Percentiles rank a stretch among this genome's conserved stretches.
These are phyloP conservation scores for Bombus waltoni DNA, from an alignment of 1,140 invertebrate species.

Conservation along the genomic window DNA sequence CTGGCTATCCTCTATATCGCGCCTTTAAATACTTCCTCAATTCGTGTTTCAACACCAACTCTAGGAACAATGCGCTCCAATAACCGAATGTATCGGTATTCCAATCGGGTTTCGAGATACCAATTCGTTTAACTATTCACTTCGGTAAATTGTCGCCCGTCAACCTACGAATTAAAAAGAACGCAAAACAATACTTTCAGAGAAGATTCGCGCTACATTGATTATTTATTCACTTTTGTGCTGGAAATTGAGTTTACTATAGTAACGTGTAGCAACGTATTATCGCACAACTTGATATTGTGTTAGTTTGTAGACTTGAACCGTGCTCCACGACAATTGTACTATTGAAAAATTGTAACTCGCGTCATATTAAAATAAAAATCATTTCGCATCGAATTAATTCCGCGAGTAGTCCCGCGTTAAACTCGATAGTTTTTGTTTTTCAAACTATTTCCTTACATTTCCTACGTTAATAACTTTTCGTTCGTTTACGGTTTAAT, in stretches of 20 bases:
- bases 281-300: too few relatives aligned
- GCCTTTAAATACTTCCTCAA: not conserved
- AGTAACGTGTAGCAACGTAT: not conserved
- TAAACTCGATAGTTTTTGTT: too few relatives aligned
- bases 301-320: too few relatives aligned
- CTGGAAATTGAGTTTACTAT: not conserved
- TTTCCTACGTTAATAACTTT: not conserved
- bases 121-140: constrained; percentile 59
- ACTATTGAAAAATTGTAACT: too few relatives aligned
- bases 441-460: too few relatives aligned
- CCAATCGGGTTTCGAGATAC: constrained; percentile 55
- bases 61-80: constrained; percentile 51
- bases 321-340: too few relatives aligned
- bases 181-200: constrained; percentile 6
- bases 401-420: too few relatives aligned
- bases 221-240: constrained; percentile 20
- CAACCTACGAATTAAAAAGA: constrained; percentile 21
- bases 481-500: too few relatives aligned
- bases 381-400: too few relatives aligned
- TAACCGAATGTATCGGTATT: constrained; percentile 52
- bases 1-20: not conserved
- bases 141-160: constrained; percentile 51
- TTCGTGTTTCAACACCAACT: constrained; percentile 26
- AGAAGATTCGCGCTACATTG: not conserved
- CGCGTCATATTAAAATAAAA: too few relatives aligned